These are phyloP conservation scores for Gasterosteus aculeatus DNA, from an alignment of 2,113 vertebrate genomes.

Conservation along the genomic window DNA sequence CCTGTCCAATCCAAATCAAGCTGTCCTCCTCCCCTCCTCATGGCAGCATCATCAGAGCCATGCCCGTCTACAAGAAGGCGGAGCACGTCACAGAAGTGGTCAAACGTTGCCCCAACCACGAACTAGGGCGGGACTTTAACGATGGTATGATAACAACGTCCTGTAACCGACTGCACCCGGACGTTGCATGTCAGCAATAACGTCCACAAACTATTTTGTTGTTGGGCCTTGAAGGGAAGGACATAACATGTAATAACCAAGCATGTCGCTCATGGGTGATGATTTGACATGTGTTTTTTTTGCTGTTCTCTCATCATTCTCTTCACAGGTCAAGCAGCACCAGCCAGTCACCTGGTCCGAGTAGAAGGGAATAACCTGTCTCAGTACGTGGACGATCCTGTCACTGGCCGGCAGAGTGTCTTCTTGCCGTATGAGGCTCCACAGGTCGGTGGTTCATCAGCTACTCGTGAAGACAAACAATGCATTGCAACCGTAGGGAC, in stretches of 20 bases:
- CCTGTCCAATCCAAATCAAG: slow-evolving; percentile 98
- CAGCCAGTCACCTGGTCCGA: slow-evolving; percentile 94
- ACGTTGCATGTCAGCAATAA: neutral
- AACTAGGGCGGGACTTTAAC: slow-evolving; percentile 95
- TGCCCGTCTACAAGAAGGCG: slow-evolving; percentile 98
- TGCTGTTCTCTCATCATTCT: slow-evolving; percentile 44
- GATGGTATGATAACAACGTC: slow-evolving; percentile 83
- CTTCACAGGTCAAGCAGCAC: slow-evolving; percentile 89
- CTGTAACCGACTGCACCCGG: neutral
- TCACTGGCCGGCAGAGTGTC: slow-evolving; percentile 94
- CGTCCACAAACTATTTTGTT: neutral
- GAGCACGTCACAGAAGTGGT: slow-evolving; percentile 98
- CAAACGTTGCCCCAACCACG: slow-evolving; percentile 97
- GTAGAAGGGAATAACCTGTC: slow-evolving; percentile 95
- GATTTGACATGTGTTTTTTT: neutral
- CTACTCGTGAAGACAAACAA: neutral
- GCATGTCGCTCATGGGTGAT: neutral
- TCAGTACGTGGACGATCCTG: slow-evolving; percentile 94
- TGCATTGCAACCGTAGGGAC: neutral
- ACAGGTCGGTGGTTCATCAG: slow-evolving; percentile 84
- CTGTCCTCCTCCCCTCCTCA: slow-evolving; percentile 87
- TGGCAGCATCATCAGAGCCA: slow-evolving; percentile 91
- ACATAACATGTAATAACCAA: neutral
- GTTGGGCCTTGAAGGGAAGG: neutral
- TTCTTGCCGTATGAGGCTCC: slow-evolving; percentile 94